phyloP scores from a whole-genome alignment of 92 coral and sea anemone genomes.

The Epizoanthus stellaris region DNA sequence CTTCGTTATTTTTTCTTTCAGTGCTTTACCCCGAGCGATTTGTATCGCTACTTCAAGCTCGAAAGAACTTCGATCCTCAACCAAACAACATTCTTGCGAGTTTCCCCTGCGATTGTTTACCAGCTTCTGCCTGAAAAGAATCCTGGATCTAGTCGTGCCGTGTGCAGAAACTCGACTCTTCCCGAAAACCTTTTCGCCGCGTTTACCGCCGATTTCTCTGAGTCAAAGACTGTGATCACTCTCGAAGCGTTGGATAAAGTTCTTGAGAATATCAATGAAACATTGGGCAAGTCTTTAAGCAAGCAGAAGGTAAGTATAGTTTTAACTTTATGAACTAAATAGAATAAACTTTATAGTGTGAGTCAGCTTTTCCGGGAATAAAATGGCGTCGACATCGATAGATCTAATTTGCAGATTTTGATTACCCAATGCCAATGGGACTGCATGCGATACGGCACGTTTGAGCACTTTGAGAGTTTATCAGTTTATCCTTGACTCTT shows the following conservation, averaged over 20 bases:
- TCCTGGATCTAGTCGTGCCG: constrained; percentile 54
- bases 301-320: constrained; percentile 11
- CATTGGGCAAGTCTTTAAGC: constrained; percentile 19
- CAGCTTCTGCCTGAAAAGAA: constrained; percentile 69
- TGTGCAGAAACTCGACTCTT: constrained; percentile 40
- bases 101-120: constrained; percentile 66
- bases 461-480: too few species aligned
- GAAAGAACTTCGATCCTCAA: background rate
- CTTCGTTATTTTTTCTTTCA: constrained; percentile 11
- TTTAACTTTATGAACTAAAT: background rate
- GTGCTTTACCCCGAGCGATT: constrained; percentile 47
- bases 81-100: constrained; percentile 27
- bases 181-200: constrained; percentile 51
- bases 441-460: too few species aligned
- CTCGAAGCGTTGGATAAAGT: constrained; percentile 6
- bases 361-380: background rate
- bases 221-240: background rate
- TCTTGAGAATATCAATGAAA: constrained; percentile 29
- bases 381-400: constrained; percentile 2
- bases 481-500: too few species aligned
- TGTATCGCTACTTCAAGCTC: constrained; percentile 31
- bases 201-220: constrained; percentile 28
- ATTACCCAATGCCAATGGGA: too few species aligned
- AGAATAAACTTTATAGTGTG: background rate
- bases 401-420: too few species aligned